Evolutionary conservation across 1,140 invertebrate species (phyloP).

Genomic region (Drosophila aff.): DNA sequence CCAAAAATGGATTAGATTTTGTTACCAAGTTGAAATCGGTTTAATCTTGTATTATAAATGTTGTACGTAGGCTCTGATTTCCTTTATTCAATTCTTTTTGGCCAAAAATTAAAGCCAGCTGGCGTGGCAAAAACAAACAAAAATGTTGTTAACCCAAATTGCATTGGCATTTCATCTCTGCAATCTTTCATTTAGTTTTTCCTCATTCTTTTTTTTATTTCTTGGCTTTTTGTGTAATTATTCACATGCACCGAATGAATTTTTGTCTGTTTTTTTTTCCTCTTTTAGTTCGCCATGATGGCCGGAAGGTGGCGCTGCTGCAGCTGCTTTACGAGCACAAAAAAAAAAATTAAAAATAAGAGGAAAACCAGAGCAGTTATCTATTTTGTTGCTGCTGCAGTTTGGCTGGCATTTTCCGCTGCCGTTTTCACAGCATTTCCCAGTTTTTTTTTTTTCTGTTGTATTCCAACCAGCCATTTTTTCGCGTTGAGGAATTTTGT

Average conservation of each 20-base stretch:
- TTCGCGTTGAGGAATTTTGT: constrained; percentile 38
- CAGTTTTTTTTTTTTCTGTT: constrained; percentile 25
- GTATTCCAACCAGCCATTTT: constrained; percentile 11
- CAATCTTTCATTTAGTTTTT: constrained; percentile 39
- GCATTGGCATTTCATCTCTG: constrained; percentile 55
- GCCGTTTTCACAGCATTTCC: constrained; percentile 73
- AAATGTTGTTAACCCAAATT: constrained; percentile 51
- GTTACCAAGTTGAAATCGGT: background rate
- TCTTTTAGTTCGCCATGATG: constrained; percentile 34
- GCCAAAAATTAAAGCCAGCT: constrained; percentile 24
- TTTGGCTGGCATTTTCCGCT: constrained; percentile 66
- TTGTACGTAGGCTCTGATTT: background rate
- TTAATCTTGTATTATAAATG: background rate
- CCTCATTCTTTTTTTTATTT: constrained; percentile 51
- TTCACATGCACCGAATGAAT: constrained; percentile 65
- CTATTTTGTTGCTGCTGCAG: constrained; percentile 62
- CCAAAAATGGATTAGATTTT: constrained; percentile 9
- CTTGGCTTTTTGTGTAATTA: constrained; percentile 72
- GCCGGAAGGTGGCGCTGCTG: constrained; percentile 77
- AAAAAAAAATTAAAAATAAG: constrained; percentile 29
- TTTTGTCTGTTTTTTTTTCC: constrained; percentile 36
- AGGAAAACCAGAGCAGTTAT: constrained; percentile 49
- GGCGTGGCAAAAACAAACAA: constrained; percentile 7
- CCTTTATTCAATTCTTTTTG: constrained; percentile 13
- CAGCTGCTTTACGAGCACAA: constrained; percentile 76